Evolutionary conservation across 1,140 invertebrate genomes (phyloP), one percentile per base, ranked within the genome.

Genomic region (Zaprionus ghesquierei): DNA sequence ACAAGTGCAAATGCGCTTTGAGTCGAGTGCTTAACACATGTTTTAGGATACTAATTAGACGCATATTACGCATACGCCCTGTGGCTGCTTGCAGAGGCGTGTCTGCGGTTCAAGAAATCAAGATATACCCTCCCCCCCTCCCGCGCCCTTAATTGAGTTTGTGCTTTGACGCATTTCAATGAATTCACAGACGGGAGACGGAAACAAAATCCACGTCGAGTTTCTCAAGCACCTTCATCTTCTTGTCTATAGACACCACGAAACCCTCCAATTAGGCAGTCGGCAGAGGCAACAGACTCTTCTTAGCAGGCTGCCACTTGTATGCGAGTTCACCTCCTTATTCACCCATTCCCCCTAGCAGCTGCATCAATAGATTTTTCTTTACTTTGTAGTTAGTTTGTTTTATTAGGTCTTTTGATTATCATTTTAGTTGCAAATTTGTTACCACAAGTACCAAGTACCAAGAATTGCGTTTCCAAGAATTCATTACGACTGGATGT

Each of bases 31-130:
- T 68, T 75, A 20, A 63, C 82, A 72, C 70, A 78, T 74, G 63
- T 49, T 38, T 60, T 78, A 65, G 69, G 58, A 49, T 50, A 76
- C 79, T 86, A 87, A 86, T 86, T 86, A 89, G 79, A 72, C 56
- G 20, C 35, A 58, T 46, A 77, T 87, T 71, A 59, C 68, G 81
- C 27, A 66, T 78, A 69, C 65, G 71, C 70, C 49, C 9, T 55
- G 64, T 59, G 58, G 59, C 15, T 10, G 18, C 41, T 2, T 12
- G 10, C 15, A 20, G 41, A 3, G 9, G 41, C 18, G 8, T 46
- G 18, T 46, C 18, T 46, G 18, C 18, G 9, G 41, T 5, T 46
- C 2, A 2, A 22, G 18, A 12, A 46, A 18, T 46, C 18, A 20
- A 22, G 41, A 46, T 44, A 44, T 6, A 10, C 15, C n/a, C 1